phyloP scores from a whole-genome alignment of 37 sponge, comb jelly and placozoan genomes.

The Spongilla lacustris region DNA sequence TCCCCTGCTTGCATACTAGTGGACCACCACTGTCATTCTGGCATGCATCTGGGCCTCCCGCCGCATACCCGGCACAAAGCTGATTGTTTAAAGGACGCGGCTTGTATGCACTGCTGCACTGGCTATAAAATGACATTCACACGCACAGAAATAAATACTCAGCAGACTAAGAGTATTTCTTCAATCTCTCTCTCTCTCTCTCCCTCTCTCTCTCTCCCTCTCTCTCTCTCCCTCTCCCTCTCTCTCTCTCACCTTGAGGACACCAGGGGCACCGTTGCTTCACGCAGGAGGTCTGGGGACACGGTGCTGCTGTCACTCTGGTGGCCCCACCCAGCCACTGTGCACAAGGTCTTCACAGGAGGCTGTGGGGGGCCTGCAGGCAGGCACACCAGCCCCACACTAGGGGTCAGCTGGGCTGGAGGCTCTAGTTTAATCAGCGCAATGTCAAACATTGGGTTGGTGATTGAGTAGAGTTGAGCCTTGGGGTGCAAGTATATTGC shows the following conservation, averaged over 20 bases:
- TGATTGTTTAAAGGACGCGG: constrained; percentile 14
- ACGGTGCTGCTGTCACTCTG: background rate
- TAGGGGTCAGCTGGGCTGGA: constrained; percentile 12
- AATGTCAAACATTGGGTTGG: constrained; percentile 20
- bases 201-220: no score
- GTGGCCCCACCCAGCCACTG: constrained; percentile 64
- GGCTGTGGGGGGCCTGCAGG: constrained; percentile 14
- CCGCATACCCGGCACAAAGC: constrained; percentile 50
- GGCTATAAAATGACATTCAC: background rate
- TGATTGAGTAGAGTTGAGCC: no score
- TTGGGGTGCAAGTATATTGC: background rate
- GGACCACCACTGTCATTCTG: constrained; percentile 78
- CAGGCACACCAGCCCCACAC: constrained; percentile 28
- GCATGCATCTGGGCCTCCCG: constrained; percentile 46
- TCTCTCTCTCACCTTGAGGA: constrained; percentile 30
- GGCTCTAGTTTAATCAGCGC: constrained; percentile 34
- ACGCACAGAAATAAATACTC: no score
- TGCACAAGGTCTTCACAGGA: constrained; percentile 32
- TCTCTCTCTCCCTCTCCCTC: no score
- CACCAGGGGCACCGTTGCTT: constrained; percentile 45
- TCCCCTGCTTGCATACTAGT: constrained; percentile 31
- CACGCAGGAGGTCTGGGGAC: constrained; percentile 42
- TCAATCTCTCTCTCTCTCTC: no score
- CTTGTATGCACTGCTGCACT: background rate
- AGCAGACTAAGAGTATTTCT: no score